These are phyloP conservation scores for Amphipoea lucens DNA, from an alignment of 2,888 invertebrate genomes.

Conservation along the genomic window DNA sequence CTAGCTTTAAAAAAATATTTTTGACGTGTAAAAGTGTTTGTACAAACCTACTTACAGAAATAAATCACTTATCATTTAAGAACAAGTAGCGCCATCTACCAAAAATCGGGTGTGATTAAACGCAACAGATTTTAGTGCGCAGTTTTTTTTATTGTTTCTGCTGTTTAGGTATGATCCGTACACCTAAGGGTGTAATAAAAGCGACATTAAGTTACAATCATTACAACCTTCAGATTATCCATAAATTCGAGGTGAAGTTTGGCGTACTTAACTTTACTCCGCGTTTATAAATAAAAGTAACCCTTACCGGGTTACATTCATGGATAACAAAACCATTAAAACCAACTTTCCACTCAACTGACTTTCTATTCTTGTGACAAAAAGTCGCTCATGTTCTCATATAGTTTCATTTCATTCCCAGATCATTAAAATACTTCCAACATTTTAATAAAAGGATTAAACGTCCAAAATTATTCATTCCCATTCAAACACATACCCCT, in stretches of 20 bases:
- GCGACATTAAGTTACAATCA: not conserved
- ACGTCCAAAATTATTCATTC: slow-evolving; percentile 69
- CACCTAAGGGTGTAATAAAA: not conserved
- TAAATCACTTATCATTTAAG: too few relatives aligned
- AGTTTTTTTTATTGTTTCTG: not conserved
- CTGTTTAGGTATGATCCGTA: not conserved
- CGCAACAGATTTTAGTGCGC: not conserved
- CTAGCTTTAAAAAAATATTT: too few relatives aligned
- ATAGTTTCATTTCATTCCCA: slow-evolving; percentile 61
- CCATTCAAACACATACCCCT: slow-evolving; percentile 73
- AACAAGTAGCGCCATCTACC: slow-evolving; percentile 39
- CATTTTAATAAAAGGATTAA: slow-evolving; percentile 68
- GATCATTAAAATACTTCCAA: slow-evolving; percentile 67
- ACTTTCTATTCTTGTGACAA: slow-evolving; percentile 39
- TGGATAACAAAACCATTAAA: slow-evolving; percentile 33
- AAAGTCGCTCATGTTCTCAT: slow-evolving; percentile 19
- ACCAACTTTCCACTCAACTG: slow-evolving; percentile 26
- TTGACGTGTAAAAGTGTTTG: too few relatives aligned
- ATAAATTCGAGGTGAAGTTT: not conserved
- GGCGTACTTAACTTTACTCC: not conserved
- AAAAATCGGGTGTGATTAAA: not conserved
- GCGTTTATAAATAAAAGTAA: not conserved
- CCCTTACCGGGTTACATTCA: slow-evolving; percentile 16
- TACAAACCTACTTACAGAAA: too few relatives aligned
- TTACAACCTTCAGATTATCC: not conserved